Evolutionary conservation across 1,140 invertebrate genomes (phyloP).

Genomic region (Eulimnadia texana): DNA sequence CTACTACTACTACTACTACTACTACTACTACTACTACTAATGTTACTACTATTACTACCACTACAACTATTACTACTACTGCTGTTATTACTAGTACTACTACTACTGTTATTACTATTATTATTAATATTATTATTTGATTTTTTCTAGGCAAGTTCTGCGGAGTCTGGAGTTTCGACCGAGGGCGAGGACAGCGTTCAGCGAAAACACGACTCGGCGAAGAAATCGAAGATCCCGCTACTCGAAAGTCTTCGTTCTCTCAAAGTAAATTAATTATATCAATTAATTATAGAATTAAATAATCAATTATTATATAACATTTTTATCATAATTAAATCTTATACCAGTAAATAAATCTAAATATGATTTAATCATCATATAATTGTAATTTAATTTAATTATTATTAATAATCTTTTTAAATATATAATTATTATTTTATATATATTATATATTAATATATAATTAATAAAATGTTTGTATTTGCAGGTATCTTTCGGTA

Average conservation of each 20-base stretch:
- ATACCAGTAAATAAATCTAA: no score
- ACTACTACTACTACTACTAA: no score
- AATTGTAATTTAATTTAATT: neutral
- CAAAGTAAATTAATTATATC: neutral
- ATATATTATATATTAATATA: neutral
- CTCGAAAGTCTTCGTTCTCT: neutral
- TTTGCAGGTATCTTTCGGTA: neutral
- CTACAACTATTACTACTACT: no score
- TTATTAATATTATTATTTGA: no score
- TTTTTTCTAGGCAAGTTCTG: neutral
- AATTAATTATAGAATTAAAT: no score
- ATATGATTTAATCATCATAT: neutral
- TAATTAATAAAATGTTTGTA: neutral
- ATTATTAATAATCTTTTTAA: neutral
- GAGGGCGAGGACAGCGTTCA: neutral
- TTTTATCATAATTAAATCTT: no score
- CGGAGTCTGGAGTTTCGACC: slow-evolving; percentile 6
- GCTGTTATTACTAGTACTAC: no score
- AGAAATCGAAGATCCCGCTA: slow-evolving; percentile 4
- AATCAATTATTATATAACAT: no score
- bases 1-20: no score
- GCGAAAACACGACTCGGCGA: neutral
- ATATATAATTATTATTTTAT: neutral
- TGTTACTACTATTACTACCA: no score
- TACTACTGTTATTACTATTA: no score